phyloP scores from a whole-genome alignment of 1,140 invertebrate species.

The Mizuhopecten yessoensis region DNA sequence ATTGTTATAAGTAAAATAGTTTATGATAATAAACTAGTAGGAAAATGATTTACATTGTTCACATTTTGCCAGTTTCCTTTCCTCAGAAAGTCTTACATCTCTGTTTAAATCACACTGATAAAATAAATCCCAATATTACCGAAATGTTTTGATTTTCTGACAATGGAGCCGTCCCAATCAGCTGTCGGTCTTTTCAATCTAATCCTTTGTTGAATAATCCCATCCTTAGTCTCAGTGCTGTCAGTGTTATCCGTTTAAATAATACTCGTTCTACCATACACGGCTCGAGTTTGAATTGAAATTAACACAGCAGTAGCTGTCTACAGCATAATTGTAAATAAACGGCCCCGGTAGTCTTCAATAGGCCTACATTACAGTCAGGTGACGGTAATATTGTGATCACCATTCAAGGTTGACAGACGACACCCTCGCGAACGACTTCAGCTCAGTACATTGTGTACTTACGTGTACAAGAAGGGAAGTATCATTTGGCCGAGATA shows the following conservation, averaged over 20 bases:
- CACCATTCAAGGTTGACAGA: constrained; percentile 7
- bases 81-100: neutral
- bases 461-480: neutral
- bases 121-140: neutral
- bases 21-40: neutral
- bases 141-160: neutral
- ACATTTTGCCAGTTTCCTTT: neutral
- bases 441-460: neutral
- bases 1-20: too few relatives aligned
- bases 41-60: neutral
- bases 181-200: constrained; percentile 10
- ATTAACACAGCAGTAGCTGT: neutral
- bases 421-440: neutral
- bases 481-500: neutral
- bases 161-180: neutral
- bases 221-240: neutral
- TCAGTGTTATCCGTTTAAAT: constrained; percentile 12
- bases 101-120: neutral
- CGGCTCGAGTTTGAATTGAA: neutral
- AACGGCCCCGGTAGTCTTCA: neutral
- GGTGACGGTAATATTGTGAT: neutral
- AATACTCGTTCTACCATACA: neutral
- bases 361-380: constrained; percentile 4
- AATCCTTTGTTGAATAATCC: neutral
- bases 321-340: neutral